These are phyloP conservation scores for Bibio marci DNA, from an alignment of 2,888 invertebrate genomes.

Conservation along the genomic window DNA sequence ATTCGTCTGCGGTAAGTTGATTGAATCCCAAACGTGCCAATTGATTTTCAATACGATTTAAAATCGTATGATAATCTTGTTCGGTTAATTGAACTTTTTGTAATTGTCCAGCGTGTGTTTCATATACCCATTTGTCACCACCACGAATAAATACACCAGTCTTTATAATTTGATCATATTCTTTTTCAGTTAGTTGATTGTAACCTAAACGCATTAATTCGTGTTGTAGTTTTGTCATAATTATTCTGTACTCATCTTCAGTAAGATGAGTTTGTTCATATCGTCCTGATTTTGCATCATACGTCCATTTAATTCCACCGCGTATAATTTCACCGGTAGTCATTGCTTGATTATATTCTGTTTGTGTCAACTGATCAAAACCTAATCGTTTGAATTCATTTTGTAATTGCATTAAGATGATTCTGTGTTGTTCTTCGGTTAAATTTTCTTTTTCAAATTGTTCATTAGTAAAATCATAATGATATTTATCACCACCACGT, in stretches of 20 bases:
- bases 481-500: neutral
- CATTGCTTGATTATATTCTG: neutral
- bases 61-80: constrained; percentile 1
- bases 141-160: neutral
- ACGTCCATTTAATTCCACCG: neutral
- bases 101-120: constrained; percentile 1
- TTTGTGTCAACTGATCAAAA: neutral
- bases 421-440: neutral
- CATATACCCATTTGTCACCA: constrained; percentile 2
- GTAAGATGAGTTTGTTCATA: neutral
- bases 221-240: constrained; percentile 1
- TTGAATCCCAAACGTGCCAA: neutral
- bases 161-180: constrained; percentile 1
- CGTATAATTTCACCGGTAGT: neutral
- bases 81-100: constrained; percentile 4
- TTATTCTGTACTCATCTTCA: constrained; percentile 2
- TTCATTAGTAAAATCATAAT: neutral
- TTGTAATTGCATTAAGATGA: neutral
- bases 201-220: constrained; percentile 1
- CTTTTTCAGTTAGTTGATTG: constrained; percentile 1
- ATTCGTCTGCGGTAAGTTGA: neutral
- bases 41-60: neutral
- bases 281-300: neutral
- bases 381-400: neutral
- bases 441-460: neutral